A percentile compares a stretch with the other conserved stretches of the same genome.
Evolutionary conservation across 2,888 invertebrate species (phyloP).

Genomic region (Minunthozetes semirufus): DNA sequence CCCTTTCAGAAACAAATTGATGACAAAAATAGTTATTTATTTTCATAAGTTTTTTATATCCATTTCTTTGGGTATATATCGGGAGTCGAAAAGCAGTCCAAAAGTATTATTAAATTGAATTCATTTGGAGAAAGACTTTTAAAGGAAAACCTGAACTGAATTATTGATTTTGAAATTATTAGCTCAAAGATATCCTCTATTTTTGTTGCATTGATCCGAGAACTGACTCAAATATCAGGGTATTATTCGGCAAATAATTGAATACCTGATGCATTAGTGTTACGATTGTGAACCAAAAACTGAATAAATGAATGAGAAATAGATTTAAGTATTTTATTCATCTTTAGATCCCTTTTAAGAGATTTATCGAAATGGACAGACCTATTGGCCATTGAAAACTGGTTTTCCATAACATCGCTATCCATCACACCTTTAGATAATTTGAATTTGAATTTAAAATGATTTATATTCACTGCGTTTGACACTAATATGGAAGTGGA

Average conservation of each 20-base stretch:
- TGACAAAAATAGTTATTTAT: too few species aligned
- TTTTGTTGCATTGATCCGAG: too few species aligned
- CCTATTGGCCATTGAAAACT: conserved; percentile 57
- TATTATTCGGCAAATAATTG: not conserved
- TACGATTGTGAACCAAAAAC: conserved; percentile 95
- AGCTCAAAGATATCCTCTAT: not conserved
- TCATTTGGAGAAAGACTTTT: not conserved
- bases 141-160: not conserved
- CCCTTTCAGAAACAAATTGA: conserved; percentile 52
- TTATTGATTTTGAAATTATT: not conserved
- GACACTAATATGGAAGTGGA: conserved; percentile 34
- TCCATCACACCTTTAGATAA: conserved; percentile 47
- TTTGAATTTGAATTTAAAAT: not conserved
- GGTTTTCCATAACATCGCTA: conserved; percentile 72
- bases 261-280: conserved; percentile 76
- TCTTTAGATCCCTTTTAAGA: not conserved
- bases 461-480: not conserved
- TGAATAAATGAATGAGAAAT: conserved; percentile 61
- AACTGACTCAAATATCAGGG: not conserved
- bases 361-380: not conserved
- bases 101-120: too few species aligned
- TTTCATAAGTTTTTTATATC: too few species aligned
- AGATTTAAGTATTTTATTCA: not conserved
- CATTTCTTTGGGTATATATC: too few species aligned
- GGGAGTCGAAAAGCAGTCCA: too few species aligned